phyloP scores from a whole-genome alignment of 2,797 vertebrate species.

The Aulostomus chinensis region DNA sequence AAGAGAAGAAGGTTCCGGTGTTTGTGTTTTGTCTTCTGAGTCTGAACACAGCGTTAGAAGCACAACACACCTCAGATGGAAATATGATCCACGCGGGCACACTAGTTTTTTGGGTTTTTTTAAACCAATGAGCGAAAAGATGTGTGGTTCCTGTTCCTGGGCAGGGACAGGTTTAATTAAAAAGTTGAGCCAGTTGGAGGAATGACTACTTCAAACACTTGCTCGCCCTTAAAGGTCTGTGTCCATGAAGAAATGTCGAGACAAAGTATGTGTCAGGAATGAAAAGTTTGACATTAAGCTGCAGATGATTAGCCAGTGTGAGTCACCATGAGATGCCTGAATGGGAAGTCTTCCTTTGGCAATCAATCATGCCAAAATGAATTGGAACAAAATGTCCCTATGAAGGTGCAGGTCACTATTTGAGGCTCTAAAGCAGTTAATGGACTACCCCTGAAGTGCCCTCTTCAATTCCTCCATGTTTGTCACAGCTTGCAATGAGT shows the following conservation, averaged over 20 bases:
- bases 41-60: constrained; percentile 22
- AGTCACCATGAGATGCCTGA: constrained; percentile 13
- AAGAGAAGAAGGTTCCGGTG: constrained; percentile 31
- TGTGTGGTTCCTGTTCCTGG: constrained; percentile 19
- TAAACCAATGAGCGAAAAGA: constrained; percentile 24
- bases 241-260: constrained; percentile 18
- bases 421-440: no score
- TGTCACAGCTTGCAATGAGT: constrained; percentile 3
- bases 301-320: constrained; percentile 27
- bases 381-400: no score
- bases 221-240: constrained; percentile 1
- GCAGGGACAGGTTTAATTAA: not conserved
- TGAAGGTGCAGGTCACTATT: no score
- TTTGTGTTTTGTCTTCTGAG: constrained; percentile 26
- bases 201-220: constrained; percentile 15
- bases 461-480: no score
- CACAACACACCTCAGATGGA: constrained; percentile 16
- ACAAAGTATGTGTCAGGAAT: not conserved
- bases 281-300: constrained; percentile 5
- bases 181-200: constrained; percentile 6
- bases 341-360: constrained; percentile 4
- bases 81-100: constrained; percentile 24
- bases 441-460: no score
- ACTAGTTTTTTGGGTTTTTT: constrained; percentile 24
- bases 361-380: constrained; percentile 11